Evolutionary conservation across 92 coral and sea anemone genomes (phyloP), one percentile per base, ranked within the genome.

Genomic region (Palythoa grandis): DNA sequence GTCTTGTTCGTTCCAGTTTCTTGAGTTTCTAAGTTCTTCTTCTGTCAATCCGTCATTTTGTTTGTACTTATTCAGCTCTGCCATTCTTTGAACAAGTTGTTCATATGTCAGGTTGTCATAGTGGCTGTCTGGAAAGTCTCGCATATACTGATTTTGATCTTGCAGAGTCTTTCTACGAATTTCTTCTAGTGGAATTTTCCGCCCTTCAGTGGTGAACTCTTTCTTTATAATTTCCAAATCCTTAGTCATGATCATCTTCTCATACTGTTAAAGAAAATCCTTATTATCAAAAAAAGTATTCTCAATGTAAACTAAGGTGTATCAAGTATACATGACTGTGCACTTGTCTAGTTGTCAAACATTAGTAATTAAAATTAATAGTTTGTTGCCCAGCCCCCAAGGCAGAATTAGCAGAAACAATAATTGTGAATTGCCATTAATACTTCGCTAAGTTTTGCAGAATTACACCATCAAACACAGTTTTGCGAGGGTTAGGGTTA

Each of bases 211-310:
- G 23, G 69, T 1, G 69, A 61, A 63, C 69, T 63, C 69, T 63
- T 63, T 63, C 68, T 63, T 63, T 63, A 63, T 63, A 63, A 63
- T 63, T 63, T 63, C 35, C 69, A 63, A n/a, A 17, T 63, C 69
- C 69, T 63, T 63, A 23, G 69, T 63, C 69, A 20, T 63, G 69
- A 63, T 63, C 69, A n/a, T 63, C 69, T 63, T 63, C 11, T 63
- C 69, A n/a, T 63, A 63, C 69, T 63, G 69, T 63, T 63, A 20
- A 63, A 63, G 69, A 63, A 63, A 63, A 63, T n/a, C 69, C 69
- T n/a, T 63, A 9, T 63, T 4, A 61, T 61, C 17, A 63, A 63
- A 63, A 63, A 63, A 3, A 63, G 69, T 11, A 12, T 56, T 56
- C 61, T 56, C 19, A 63, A 63, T 63, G 69, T 63, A 1, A 63